Conservation (phyloP, 2,797 vertebrate species). For the Ctenochaetus hawaiiensis region DNA sequence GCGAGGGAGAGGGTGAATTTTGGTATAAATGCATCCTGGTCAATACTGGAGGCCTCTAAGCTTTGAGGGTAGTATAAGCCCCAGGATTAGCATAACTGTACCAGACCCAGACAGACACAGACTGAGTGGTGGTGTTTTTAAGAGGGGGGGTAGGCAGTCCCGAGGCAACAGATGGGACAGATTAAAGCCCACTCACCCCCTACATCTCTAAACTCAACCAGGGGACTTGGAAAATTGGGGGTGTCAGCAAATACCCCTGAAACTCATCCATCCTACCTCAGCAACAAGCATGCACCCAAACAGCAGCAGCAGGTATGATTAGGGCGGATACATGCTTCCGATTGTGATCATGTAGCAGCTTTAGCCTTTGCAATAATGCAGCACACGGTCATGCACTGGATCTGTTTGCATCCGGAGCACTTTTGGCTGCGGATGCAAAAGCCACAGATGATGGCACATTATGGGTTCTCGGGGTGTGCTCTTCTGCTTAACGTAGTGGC, state of each 20-base stretch:
- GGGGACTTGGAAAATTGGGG: constrained; percentile 65
- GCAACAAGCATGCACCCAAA: constrained; percentile 66
- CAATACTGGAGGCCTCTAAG: constrained; percentile 64
- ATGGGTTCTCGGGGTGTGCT: background rate
- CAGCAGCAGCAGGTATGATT: constrained; percentile 54
- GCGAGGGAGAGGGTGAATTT: constrained; percentile 13
- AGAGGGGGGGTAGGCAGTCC: constrained; percentile 36
- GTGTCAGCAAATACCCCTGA: constrained; percentile 71
- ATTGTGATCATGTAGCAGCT: constrained; percentile 4
- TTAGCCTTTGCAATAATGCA: background rate
- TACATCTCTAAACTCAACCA: constrained; percentile 69
- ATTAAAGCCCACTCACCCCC: constrained; percentile 66
- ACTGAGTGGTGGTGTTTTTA: constrained; percentile 60
- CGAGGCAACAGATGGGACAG: constrained; percentile 80
- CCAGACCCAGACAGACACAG: constrained; percentile 82
- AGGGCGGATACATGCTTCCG: background rate
- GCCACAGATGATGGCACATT: background rate
- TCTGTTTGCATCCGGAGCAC: constrained; percentile 2
- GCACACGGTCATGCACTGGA: background rate
- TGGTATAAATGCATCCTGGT: constrained; percentile 62
- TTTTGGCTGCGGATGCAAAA: background rate
- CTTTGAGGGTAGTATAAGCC: constrained; percentile 66
- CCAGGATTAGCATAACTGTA: constrained; percentile 81
- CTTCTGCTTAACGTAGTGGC: background rate
- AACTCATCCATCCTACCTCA: constrained; percentile 61